Conservation (phyloP, 2,113 vertebrate genomes). For the Ceyx margarethae region DNA sequence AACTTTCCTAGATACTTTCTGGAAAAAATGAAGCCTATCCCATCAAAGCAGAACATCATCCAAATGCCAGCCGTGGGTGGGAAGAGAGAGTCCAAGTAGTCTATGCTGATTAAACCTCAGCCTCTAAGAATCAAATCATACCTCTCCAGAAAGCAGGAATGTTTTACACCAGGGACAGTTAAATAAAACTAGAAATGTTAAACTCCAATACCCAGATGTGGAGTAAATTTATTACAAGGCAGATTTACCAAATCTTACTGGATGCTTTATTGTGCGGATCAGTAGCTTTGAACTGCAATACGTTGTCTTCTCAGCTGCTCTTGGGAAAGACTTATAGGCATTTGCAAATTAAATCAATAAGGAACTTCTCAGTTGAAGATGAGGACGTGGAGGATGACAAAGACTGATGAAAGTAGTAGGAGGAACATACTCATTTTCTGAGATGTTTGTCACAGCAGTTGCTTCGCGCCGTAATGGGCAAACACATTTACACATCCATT, state of each 20-base stretch:
- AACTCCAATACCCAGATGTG: background rate
- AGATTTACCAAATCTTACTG: background rate
- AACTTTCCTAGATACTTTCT: background rate
- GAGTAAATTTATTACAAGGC: background rate
- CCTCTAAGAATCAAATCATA: background rate
- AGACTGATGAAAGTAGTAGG: background rate
- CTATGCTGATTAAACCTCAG: slow-evolving; percentile 6
- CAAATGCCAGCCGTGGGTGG: background rate
- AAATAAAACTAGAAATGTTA: slow-evolving; percentile 10
- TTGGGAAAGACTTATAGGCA: background rate
- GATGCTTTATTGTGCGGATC: background rate
- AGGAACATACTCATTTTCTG: background rate
- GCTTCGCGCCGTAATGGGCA: background rate
- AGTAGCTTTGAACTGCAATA: background rate
- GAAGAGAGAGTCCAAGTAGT: background rate
- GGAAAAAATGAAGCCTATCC: background rate
- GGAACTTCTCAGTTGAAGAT: background rate
- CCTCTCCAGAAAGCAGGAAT: slow-evolving; percentile 1
- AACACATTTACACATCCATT: background rate
- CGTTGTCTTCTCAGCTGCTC: background rate
- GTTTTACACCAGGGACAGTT: background rate
- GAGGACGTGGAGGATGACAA: background rate
- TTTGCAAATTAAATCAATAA: slow-evolving; percentile 24
- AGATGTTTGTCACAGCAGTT: background rate
- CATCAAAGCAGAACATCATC: background rate